Conservation (phyloP, 1,140 invertebrate genomes). For the Drosophila nasuta region DNA sequence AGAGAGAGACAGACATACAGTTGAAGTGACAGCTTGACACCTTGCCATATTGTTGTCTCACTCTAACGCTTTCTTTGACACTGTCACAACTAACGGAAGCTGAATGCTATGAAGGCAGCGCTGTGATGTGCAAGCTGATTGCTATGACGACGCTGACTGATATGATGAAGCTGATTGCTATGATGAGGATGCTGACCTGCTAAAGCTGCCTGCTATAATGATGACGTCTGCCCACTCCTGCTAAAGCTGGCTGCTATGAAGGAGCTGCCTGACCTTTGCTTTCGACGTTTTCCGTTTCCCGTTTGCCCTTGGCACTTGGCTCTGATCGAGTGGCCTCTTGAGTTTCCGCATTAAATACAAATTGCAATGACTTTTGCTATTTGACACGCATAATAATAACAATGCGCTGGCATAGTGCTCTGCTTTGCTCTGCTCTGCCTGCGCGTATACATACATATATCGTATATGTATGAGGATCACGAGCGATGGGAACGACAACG, state of each 20-base stretch:
- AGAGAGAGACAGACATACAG: not conserved
- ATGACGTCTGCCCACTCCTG: too few species aligned
- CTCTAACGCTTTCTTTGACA: too few species aligned
- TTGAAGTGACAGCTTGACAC: not conserved
- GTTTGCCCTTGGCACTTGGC: not conserved
- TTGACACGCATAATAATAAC: constrained; percentile 41
- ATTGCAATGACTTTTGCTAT: constrained; percentile 43
- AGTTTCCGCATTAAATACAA: constrained; percentile 1
- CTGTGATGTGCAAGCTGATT: not conserved
- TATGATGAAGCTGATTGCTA: not conserved
- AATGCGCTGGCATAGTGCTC: constrained; percentile 13
- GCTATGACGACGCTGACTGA: not conserved
- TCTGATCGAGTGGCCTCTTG: constrained; percentile 17
- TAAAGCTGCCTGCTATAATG: too few species aligned
- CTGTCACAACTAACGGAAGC: too few species aligned
- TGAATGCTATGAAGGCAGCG: too few species aligned
- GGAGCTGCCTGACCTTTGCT: not conserved
- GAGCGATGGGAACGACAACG: constrained; percentile 73
- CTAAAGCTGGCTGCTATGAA: too few species aligned
- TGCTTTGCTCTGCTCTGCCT: too few species aligned
- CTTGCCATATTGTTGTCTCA: not conserved
- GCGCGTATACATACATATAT: not conserved
- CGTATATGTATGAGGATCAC: constrained; percentile 73
- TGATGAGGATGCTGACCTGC: too few species aligned
- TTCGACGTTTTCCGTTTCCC: not conserved